Percentiles rank a stretch among this genome's conserved stretches.
Evolutionary conservation across 2,888 invertebrate genomes (phyloP).

Genomic region (Geotrupes spiniger): DNA sequence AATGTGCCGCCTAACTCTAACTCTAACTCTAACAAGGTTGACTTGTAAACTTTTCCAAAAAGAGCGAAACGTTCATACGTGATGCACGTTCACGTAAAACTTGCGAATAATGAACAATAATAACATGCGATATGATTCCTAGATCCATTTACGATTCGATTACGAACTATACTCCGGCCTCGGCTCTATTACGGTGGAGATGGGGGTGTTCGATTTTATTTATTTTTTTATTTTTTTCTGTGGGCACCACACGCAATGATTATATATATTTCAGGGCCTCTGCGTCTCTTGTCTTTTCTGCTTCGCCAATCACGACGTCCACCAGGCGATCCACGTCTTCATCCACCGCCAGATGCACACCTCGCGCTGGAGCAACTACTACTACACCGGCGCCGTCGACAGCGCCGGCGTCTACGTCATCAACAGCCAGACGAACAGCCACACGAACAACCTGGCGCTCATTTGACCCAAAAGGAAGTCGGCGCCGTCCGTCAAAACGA

Average conservation of each 20-base stretch:
- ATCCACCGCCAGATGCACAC: conserved; percentile 46
- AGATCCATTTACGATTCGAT: no score
- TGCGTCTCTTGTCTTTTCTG: conserved; percentile 70
- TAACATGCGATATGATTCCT: no score
- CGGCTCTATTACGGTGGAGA: no score
- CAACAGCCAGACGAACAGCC: conserved; percentile 41
- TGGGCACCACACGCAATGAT: neutral
- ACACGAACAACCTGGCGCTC: conserved; percentile 38
- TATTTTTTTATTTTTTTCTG: no score
- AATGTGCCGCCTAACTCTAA: no score
- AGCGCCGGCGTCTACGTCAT: conserved; percentile 43
- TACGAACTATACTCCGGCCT: no score
- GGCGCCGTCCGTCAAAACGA: conserved; percentile 22
- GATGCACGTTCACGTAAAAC: no score
- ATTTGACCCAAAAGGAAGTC: conserved; percentile 38
- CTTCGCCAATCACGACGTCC: conserved; percentile 74
- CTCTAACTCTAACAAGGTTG: no score
- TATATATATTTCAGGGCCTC: conserved; percentile 56
- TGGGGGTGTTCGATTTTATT: no score
- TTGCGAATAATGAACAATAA: no score
- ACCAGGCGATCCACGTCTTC: conserved; percentile 53
- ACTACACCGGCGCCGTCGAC: conserved; percentile 40
- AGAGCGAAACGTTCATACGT: no score
- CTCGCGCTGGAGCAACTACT: conserved; percentile 41
- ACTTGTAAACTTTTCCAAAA: no score